These are phyloP conservation scores for Enteromius treurensis DNA, from an alignment of 2,797 vertebrate species.

Conservation along the genomic window DNA sequence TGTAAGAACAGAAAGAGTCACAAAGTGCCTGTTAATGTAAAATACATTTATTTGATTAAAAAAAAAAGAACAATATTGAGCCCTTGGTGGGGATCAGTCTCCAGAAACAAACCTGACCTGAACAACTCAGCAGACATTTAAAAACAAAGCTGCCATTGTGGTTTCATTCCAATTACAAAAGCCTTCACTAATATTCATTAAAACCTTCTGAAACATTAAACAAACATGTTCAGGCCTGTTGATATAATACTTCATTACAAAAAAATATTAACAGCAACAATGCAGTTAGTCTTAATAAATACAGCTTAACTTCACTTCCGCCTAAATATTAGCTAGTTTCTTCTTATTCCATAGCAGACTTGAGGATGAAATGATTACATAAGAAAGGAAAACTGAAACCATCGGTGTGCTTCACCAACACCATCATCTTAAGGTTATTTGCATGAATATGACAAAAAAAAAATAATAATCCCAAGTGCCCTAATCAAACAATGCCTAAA, in stretches of 20 bases:
- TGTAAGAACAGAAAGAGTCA: background rate
- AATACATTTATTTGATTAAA: conserved; percentile 67
- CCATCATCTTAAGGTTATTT: conserved; percentile 8
- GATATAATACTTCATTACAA: conserved; percentile 71
- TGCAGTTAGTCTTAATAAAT: conserved; percentile 62
- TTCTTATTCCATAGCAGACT: conserved; percentile 4
- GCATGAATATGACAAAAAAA: conserved; percentile 2
- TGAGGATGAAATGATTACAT: background rate
- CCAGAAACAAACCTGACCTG: conserved; percentile 43
- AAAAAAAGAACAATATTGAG: conserved; percentile 45
- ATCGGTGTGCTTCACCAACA: conserved; percentile 29
- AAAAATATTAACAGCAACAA: conserved; percentile 60
- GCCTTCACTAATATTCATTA: conserved; percentile 49
- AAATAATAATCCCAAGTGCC: conserved; percentile 4
- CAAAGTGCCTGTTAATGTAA: conserved; percentile 57
- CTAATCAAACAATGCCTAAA: conserved; percentile 27
- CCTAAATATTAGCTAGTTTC: conserved; percentile 30
- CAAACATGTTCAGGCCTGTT: conserved; percentile 54
- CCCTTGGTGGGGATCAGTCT: conserved; percentile 52
- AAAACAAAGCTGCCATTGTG: conserved; percentile 60
- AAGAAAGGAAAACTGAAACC: conserved; percentile 23
- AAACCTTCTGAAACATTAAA: conserved; percentile 44
- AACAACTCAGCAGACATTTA: conserved; percentile 33
- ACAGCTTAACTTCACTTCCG: conserved; percentile 58
- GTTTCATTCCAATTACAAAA: conserved; percentile 55